Base-by-base conservation (phyloP, 2,797 vertebrate species). In the Nannoperca australis region DNA sequence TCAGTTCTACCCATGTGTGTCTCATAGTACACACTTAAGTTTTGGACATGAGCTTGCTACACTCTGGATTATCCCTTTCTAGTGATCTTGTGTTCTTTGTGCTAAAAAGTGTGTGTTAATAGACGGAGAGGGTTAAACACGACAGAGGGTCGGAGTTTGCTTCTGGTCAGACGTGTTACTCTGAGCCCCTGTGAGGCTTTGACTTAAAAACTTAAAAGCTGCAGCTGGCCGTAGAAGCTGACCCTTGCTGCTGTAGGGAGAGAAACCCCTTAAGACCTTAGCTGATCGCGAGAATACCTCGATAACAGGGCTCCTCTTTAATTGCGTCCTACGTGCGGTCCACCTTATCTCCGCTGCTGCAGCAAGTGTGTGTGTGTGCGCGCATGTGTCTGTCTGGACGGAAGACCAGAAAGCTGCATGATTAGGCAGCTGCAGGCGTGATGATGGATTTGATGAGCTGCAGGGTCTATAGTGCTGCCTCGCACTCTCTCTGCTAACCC, bases 391-490 rank as follows among this genome's bases (percentile, higher is more conserved):
- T 91, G 92, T 82, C 76, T 83, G 86, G 70, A 86, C 30, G 8
- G 79, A 73, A 81, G 90, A 83, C 74, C 87, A 84, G 80, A 83
- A 87, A 89, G 85, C 87, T 7, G 75, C 75, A 70, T 88, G 92
- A 93, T 93, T 92, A 93, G 87, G 89, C 77, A 80, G 90, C 86
- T 81, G 79, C 82, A 81, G 90, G 87, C 79, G 38, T 88, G 90
- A 93, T 93, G 92, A 91, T 93, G 89, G 91, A 91, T 92, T 91
- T 94, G 92, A 93, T 93, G 90, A 92, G 90, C 92, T 88, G 79
- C 73, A 82, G 86, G 90, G 83, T 88, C 87, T 89, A 84, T 68
- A 88, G 85, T 76, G 68, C 77, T 79, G 76, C 88, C 88, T 90
- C 75, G 9, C 85, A 68, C 80, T 81, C 91, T 89, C 79, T 76